Base-by-base conservation (phyloP, 2,888 invertebrate species). In the Apomyelois bistriatella region DNA sequence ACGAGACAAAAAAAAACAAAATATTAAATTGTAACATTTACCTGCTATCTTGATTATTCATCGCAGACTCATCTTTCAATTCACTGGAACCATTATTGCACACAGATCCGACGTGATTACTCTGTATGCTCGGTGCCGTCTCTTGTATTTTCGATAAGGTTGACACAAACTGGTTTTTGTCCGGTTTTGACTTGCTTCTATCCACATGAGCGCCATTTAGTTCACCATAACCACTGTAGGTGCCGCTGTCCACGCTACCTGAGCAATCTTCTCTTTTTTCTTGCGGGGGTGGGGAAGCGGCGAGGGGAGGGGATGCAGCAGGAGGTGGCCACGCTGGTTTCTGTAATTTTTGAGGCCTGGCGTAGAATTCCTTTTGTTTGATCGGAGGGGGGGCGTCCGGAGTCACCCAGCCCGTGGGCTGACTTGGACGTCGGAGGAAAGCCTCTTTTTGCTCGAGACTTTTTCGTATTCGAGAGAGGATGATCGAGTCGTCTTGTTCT, bases 391-490 rank as follows among this genome's bases (percentile, higher is more conserved):
- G 82, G 52, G 82, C 86, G 48, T 91, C 91, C 2, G 90, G 91
- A 32, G 87, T 85, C 61, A 87, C 90, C 92, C 91, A 93, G 53
- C 92, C 92, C 53, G 90, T 92, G 17, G 94, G 93, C 68, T 93
- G 92, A 76, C 91, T 93, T 68, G 95, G 95, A 62, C 95, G 92
- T 74, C 94, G 92, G 55, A 97, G 91, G 82, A 97, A 97, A 69
- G 97, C 97, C 78, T 97, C 97, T 79, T 97, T 97, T 75, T 97
- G 96, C 75, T 97, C 96, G 70, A 96, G 94, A 72, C 95, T 96
- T 79, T 95, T 95, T 64, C 95, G 92, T 76, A 96, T 91, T 84
- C 95, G 93, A 60, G 93, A 93, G 91, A 96, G 93, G 68, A 93
- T 93, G 46, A 94, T 91, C 54, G 94, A 94, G 80, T 95, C 94